phyloP scores from a whole-genome alignment of 2,113 vertebrate genomes.

The Calonectris borealis region DNA sequence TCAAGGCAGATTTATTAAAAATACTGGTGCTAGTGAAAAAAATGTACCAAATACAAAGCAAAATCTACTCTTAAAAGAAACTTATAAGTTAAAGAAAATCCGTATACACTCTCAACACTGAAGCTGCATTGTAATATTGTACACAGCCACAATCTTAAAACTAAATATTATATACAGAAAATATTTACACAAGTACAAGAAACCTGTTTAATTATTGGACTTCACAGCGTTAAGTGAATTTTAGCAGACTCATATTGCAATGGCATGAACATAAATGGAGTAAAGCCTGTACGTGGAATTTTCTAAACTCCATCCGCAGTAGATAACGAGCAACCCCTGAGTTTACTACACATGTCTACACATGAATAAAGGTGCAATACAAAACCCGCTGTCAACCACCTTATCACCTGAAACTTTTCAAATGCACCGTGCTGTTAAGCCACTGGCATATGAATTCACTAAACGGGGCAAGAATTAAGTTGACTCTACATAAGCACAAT shows the following conservation, averaged over 20 bases:
- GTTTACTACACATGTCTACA: not conserved
- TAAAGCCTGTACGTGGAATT: not conserved
- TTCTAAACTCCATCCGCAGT: not conserved
- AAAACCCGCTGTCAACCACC: not conserved
- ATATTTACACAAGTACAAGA: not conserved
- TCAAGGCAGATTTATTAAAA: not conserved
- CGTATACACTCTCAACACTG: not conserved
- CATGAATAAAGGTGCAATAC: not conserved
- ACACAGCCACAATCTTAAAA: not conserved
- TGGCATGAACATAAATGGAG: not conserved
- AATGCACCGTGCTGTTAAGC: slow-evolving; percentile 48
- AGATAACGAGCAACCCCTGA: not conserved
- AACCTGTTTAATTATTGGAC: not conserved
- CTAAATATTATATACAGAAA: not conserved
- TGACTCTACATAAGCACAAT: not conserved
- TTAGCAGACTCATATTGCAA: not conserved
- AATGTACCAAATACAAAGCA: not conserved
- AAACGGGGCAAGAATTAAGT: not conserved
- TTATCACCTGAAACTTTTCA: not conserved
- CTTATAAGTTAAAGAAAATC: not conserved
- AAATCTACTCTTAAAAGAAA: not conserved
- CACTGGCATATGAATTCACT: slow-evolving; percentile 23
- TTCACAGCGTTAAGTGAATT: not conserved
- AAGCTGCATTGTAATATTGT: not conserved
- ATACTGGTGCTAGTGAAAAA: not conserved